Evolutionary conservation across 2,888 invertebrate genomes (phyloP).

Genomic region (Opisthograptis luteolata): DNA sequence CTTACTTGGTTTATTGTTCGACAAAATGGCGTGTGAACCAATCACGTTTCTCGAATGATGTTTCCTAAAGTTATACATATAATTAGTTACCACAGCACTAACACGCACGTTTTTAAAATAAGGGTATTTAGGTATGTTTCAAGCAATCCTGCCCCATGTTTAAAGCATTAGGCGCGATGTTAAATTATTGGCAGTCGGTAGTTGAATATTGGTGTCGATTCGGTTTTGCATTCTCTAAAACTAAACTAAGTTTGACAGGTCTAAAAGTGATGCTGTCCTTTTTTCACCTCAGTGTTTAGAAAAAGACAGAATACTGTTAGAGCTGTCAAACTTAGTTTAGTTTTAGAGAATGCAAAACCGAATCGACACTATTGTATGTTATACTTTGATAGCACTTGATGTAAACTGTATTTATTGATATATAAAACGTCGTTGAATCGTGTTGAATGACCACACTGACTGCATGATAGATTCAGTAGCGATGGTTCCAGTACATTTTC

Average conservation of each 20-base stretch:
- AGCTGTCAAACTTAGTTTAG: no score
- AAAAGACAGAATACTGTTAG: no score
- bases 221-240: no score
- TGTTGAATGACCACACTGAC: neutral
- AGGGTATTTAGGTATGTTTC: slow-evolving; percentile 29
- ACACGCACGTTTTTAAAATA: slow-evolving; percentile 25
- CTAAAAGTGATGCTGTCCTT: no score
- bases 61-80: neutral
- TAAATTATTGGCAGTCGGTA: slow-evolving; percentile 7
- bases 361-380: no score
- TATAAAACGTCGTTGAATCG: slow-evolving; percentile 1
- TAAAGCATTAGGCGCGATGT: slow-evolving; percentile 20
- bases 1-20: neutral
- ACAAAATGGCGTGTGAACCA: neutral
- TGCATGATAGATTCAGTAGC: no score
- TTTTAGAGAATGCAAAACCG: no score
- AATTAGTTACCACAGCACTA: slow-evolving; percentile 3
- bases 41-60: slow-evolving; percentile 15
- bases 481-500: no score
- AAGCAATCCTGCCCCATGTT: slow-evolving; percentile 46
- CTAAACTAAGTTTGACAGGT: no score
- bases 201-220: no score
- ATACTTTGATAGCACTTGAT: slow-evolving; percentile 10
- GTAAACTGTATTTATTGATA: slow-evolving; percentile 4
- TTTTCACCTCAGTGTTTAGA: no score